Evolutionary conservation across 1,140 invertebrate genomes (phyloP).

Genomic region (Hyphantria cunea): DNA sequence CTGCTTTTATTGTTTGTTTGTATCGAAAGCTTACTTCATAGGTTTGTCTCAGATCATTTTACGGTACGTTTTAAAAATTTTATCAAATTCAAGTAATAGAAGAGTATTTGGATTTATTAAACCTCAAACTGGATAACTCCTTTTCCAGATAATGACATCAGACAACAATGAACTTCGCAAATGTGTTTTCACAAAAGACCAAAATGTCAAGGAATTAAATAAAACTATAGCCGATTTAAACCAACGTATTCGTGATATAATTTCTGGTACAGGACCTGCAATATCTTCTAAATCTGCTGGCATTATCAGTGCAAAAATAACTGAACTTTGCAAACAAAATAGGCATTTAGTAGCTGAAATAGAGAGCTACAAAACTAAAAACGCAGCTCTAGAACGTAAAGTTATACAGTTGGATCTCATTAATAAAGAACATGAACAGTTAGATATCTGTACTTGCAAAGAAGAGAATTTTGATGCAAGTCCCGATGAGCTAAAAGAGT

Average conservation of each 20-base stretch:
- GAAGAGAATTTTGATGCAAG: constrained; percentile 53
- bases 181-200: constrained; percentile 76
- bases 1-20: too few relatives aligned
- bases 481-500: constrained; percentile 81
- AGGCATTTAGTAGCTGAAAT: constrained; percentile 80
- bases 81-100: not conserved
- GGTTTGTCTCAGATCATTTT: not conserved
- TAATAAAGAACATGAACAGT: constrained; percentile 64
- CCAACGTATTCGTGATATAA: constrained; percentile 81
- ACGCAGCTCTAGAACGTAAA: constrained; percentile 72
- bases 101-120: too few relatives aligned
- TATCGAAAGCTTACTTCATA: too few relatives aligned
- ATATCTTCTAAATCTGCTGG: constrained; percentile 79
- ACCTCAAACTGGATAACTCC: too few relatives aligned
- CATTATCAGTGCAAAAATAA: constrained; percentile 80
- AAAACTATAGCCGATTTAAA: constrained; percentile 79
- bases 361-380: constrained; percentile 80
- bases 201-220: constrained; percentile 77
- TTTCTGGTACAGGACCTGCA: constrained; percentile 77
- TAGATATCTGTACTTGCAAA: constrained; percentile 62
- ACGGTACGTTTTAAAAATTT: not conserved
- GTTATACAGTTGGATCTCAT: constrained; percentile 61
- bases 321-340: constrained; percentile 83
- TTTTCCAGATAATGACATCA: constrained; percentile 63
- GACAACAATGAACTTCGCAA: constrained; percentile 74